Conservation (phyloP, 1,140 invertebrate genomes). For the Charaxes varanes region DNA sequence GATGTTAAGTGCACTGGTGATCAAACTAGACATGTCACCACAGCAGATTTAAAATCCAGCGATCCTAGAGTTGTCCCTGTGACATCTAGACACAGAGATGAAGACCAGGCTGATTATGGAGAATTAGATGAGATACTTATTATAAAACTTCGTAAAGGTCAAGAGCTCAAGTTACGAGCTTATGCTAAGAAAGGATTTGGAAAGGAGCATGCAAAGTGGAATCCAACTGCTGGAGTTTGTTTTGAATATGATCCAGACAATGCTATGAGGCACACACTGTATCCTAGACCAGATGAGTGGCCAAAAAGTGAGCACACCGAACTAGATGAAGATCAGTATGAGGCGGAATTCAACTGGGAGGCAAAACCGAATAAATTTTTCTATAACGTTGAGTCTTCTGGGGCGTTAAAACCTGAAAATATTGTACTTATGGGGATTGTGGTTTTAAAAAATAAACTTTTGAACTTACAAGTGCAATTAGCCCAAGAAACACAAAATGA, state of each 20-base stretch:
- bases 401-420: conserved; percentile 95
- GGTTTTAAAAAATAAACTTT: conserved; percentile 95
- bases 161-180: conserved; percentile 95
- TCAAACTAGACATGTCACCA: conserved; percentile 95
- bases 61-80: conserved; percentile 94
- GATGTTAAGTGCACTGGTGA: conserved; percentile 97
- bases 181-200: conserved; percentile 98
- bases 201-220: conserved; percentile 99
- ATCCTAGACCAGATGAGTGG: conserved; percentile 99
- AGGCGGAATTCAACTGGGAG: conserved; percentile 94
- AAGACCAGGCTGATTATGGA: conserved; percentile 94
- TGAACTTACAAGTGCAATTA: conserved; percentile 94
- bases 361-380: conserved; percentile 98
- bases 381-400: conserved; percentile 96
- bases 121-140: conserved; percentile 97
- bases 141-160: conserved; percentile 97
- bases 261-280: conserved; percentile 95
- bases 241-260: conserved; percentile 99
- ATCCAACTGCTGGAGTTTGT: conserved; percentile 97
- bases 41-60: conserved; percentile 94
- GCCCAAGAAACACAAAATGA: conserved; percentile 91
- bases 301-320: conserved; percentile 98
- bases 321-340: conserved; percentile 94
- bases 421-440: conserved; percentile 96
- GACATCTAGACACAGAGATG: conserved; percentile 91